Conservation (phyloP, 2,888 invertebrate genomes). For the Minunthozetes semirufus region DNA sequence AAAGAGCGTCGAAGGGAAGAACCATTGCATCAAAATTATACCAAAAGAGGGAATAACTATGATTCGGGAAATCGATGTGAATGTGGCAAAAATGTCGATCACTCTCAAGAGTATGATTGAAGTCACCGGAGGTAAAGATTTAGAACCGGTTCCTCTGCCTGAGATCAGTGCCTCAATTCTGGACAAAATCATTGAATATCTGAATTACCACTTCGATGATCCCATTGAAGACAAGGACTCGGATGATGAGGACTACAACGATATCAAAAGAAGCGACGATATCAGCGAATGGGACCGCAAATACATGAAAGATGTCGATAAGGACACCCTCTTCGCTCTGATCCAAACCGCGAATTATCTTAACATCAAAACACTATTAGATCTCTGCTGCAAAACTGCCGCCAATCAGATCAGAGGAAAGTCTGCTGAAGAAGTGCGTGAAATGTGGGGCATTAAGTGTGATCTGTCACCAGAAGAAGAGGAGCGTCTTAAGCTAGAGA, state of each 20-base stretch:
- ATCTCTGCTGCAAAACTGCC: constrained; percentile 54
- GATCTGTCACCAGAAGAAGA: constrained; percentile 53
- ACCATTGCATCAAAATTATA: neutral
- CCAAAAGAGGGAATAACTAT: neutral
- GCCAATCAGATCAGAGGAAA: constrained; percentile 52
- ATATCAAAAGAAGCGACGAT: constrained; percentile 54
- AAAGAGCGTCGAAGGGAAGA: neutral
- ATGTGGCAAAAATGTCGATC: neutral
- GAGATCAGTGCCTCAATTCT: constrained; percentile 54
- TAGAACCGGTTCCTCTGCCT: constrained; percentile 49
- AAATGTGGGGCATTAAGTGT: constrained; percentile 51
- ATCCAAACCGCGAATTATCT: constrained; percentile 53
- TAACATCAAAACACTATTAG: constrained; percentile 51
- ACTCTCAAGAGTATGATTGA: constrained; percentile 54
- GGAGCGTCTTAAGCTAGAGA: constrained; percentile 47
- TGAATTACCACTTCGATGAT: constrained; percentile 54
- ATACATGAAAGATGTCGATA: constrained; percentile 55
- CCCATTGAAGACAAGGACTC: constrained; percentile 51
- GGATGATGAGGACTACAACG: constrained; percentile 72
- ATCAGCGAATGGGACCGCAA: constrained; percentile 55
- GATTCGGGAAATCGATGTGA: neutral
- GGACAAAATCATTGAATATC: constrained; percentile 52
- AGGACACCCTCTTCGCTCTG: constrained; percentile 53
- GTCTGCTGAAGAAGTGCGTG: constrained; percentile 50
- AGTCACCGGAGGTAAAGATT: neutral